phyloP scores from a whole-genome alignment of 2,888 invertebrate genomes.

The Thecophora atra region DNA sequence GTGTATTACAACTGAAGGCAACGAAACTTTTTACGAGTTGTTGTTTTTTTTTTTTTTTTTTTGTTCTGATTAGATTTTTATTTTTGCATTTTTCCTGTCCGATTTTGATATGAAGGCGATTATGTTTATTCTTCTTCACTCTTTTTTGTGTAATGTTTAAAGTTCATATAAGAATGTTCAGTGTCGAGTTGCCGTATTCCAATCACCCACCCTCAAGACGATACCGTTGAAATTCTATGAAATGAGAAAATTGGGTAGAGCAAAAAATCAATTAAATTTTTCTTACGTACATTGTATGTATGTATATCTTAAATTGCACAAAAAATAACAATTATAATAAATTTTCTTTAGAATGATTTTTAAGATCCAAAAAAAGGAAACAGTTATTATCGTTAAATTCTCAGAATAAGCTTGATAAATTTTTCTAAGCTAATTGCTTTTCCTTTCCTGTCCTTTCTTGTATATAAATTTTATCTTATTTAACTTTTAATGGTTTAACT shows the following conservation, averaged over 20 bases:
- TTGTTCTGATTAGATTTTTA: neutral
- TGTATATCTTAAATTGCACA: neutral
- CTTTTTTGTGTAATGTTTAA: slow-evolving; percentile 31
- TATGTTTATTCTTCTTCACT: slow-evolving; percentile 36
- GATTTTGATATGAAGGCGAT: neutral
- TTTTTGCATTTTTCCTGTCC: neutral
- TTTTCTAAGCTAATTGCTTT: too few species aligned
- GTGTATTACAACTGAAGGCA: neutral
- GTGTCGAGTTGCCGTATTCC: slow-evolving; percentile 23
- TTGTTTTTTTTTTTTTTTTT: neutral
- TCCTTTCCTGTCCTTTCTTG: too few species aligned
- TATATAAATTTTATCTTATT: too few species aligned
- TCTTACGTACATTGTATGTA: too few species aligned
- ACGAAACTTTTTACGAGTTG: too few species aligned
- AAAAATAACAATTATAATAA: neutral
- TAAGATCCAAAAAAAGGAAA: slow-evolving; percentile 13
- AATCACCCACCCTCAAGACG: slow-evolving; percentile 37
- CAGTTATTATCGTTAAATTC: too few species aligned
- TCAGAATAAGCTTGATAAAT: too few species aligned
- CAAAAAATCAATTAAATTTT: slow-evolving; percentile 34
- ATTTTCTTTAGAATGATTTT: neutral
- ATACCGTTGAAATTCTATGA: slow-evolving; percentile 32
- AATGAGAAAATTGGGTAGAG: slow-evolving; percentile 12
- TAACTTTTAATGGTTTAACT: too few species aligned
- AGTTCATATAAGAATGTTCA: slow-evolving; percentile 32